Percentiles rank a stretch among this genome's conserved stretches.
Conservation (phyloP, 2,888 invertebrate species). For the Tinea semifulvella region DNA sequence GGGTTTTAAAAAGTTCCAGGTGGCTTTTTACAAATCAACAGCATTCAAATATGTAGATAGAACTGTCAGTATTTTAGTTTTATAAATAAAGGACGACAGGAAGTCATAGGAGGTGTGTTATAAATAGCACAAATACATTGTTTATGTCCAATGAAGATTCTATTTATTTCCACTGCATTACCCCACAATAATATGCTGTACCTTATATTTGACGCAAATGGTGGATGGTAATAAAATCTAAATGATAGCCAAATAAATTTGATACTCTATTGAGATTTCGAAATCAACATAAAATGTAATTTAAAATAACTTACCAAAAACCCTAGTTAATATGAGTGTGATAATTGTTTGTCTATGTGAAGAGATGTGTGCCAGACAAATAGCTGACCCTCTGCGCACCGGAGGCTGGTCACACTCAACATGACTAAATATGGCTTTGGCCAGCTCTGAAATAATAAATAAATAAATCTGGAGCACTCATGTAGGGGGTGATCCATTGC, state of each 20-base stretch:
- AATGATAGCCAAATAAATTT: not conserved
- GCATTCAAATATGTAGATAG: no score
- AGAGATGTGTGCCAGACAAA: conserved; percentile 82
- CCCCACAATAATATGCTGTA: no score
- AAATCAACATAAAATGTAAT: not conserved
- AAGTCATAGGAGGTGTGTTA: no score
- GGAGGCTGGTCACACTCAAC: conserved; percentile 72
- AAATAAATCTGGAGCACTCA: no score
- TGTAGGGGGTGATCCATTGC: no score
- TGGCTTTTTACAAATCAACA: no score
- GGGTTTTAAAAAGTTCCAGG: no score
- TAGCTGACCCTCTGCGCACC: conserved; percentile 82
- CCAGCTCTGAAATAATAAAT: conserved; percentile 61
- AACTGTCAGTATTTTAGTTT: no score
- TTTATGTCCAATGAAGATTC: no score
- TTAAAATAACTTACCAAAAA: conserved; percentile 31
- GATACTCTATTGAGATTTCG: not conserved
- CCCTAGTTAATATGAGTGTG: conserved; percentile 51
- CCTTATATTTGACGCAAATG: not conserved
- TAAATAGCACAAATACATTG: no score
- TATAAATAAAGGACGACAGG: no score
- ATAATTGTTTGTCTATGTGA: conserved; percentile 78
- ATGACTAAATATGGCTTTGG: conserved; percentile 74
- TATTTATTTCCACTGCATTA: no score
- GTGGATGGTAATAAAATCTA: not conserved